Evolutionary conservation across 2,888 invertebrate species (phyloP).

Genomic region (Latrodectus hesperus): DNA sequence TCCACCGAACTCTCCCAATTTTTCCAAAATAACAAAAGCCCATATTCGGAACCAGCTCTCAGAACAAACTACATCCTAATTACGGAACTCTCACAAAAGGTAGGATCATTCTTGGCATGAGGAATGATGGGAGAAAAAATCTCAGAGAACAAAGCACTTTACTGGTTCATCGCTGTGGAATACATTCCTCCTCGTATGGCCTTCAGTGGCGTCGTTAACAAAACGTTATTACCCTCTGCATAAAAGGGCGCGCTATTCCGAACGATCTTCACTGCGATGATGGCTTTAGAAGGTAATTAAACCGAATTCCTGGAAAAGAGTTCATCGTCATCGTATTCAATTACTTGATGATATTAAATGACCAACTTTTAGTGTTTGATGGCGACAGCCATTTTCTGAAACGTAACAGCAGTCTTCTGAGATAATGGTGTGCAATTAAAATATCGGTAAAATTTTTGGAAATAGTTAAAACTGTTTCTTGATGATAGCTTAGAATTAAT

Average conservation of each 20-base stretch:
- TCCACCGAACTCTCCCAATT: neutral
- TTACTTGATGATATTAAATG: conserved; percentile 15
- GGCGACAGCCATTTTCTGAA: neutral
- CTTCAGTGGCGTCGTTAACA: neutral
- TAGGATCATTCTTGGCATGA: neutral
- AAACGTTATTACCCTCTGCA: conserved; percentile 6
- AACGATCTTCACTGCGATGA: neutral
- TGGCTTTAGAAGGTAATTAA: conserved; percentile 11
- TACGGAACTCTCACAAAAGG: neutral
- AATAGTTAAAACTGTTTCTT: no score
- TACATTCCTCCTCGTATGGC: neutral
- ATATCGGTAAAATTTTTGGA: neutral
- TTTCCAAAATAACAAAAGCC: neutral
- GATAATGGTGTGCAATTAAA: conserved; percentile 1
- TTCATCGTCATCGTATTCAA: conserved; percentile 13
- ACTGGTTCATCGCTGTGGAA: neutral
- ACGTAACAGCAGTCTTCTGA: neutral
- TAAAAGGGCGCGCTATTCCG: neutral
- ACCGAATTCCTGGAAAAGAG: conserved; percentile 2
- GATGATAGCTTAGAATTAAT: no score
- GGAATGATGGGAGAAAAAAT: conserved; percentile 2
- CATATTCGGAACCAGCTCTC: neutral
- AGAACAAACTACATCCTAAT: conserved; percentile 2
- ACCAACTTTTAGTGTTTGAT: conserved; percentile 4
- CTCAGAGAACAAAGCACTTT: neutral